Conservation (phyloP, 2,888 invertebrate species). For the Linnaemya vulpina region DNA sequence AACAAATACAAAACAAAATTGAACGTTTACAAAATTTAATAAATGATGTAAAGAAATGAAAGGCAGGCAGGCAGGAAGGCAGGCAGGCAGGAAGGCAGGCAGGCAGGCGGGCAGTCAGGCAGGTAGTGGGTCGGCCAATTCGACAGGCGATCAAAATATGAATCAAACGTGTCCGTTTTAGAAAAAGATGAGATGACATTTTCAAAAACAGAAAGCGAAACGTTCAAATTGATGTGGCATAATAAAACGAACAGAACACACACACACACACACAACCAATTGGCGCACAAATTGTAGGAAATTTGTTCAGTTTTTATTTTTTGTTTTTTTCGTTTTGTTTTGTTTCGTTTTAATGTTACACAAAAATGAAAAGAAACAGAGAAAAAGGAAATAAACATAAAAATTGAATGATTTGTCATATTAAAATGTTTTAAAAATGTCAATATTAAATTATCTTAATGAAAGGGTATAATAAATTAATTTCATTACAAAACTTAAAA, state of each 20-base stretch:
- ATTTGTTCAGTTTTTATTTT: constrained; percentile 32
- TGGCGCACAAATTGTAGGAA: constrained; percentile 53
- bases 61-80: constrained; percentile 11
- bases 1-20: constrained; percentile 54
- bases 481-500: constrained; percentile 19
- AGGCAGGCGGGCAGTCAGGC: not conserved
- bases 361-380: constrained; percentile 65
- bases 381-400: constrained; percentile 57
- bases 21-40: constrained; percentile 38
- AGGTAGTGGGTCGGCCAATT: not conserved
- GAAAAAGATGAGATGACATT: constrained; percentile 6
- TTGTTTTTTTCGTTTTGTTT: constrained; percentile 11
- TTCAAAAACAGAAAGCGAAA: constrained; percentile 15
- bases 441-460: constrained; percentile 15
- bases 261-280: constrained; percentile 37
- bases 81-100: not conserved
- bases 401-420: constrained; percentile 50
- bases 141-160: constrained; percentile 38
- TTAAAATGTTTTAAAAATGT: constrained; percentile 24
- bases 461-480: not conserved
- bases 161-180: constrained; percentile 16
- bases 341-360: constrained; percentile 27
- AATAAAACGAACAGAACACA: constrained; percentile 26
- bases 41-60: constrained; percentile 17
- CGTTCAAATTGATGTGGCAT: constrained; percentile 52